These are phyloP conservation scores for Myiozetetes cayanensis DNA, from an alignment of 2,113 vertebrate genomes.

Conservation along the genomic window DNA sequence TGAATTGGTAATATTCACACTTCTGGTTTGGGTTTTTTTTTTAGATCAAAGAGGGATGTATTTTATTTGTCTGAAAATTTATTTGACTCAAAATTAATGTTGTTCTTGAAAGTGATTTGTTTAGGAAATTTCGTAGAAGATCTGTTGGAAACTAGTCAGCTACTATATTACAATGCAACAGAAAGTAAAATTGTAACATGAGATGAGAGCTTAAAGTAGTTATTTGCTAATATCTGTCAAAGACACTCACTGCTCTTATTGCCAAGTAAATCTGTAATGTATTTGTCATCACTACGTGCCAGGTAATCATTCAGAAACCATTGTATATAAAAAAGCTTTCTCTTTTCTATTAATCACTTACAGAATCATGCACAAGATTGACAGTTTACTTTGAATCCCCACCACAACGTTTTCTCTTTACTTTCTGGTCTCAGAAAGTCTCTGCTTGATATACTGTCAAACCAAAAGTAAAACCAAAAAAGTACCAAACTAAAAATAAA, in stretches of 20 bases:
- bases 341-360: neutral
- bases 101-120: neutral
- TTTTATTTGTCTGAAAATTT: neutral
- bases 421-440: neutral
- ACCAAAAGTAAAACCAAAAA: neutral
- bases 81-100: neutral
- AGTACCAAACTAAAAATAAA: neutral
- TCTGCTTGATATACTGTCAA: neutral
- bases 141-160: neutral
- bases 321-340: neutral
- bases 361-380: neutral
- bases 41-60: fast-evolving
- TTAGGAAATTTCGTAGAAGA: neutral
- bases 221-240: neutral
- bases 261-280: neutral
- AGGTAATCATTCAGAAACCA: neutral
- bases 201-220: neutral
- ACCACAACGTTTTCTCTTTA: neutral
- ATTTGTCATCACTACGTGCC: neutral
- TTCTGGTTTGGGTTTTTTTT: neutral
- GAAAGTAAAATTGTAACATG: neutral
- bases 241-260: neutral
- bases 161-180: neutral
- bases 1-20: neutral
- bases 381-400: neutral